Conservation (phyloP, 2,797 vertebrate genomes). For the Cetoscarus ocellatus region DNA sequence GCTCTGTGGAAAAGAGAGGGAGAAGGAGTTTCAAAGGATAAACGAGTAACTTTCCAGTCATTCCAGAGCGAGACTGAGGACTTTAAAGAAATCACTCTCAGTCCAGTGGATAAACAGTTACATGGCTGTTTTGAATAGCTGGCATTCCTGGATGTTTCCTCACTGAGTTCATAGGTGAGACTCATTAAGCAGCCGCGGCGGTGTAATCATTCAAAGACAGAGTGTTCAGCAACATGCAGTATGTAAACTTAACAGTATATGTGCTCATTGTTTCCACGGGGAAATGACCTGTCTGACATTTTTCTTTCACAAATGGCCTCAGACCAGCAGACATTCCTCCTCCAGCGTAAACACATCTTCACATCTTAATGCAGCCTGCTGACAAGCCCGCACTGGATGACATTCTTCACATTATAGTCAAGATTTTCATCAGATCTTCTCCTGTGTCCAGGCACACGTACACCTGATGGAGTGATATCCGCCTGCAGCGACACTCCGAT, state of each 20-base stretch:
- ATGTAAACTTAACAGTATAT: conserved; percentile 8
- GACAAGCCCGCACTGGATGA: conserved; percentile 64
- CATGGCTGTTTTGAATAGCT: conserved; percentile 62
- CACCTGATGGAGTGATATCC: conserved; percentile 62
- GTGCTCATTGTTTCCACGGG: conserved; percentile 27
- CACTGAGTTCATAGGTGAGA: conserved; percentile 39
- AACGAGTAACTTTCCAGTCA: conserved; percentile 36
- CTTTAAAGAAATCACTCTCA: conserved; percentile 21
- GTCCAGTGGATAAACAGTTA: conserved; percentile 41
- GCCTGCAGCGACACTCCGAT: neutral
- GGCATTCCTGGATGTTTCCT: conserved; percentile 64
- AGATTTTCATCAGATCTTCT: conserved; percentile 61
- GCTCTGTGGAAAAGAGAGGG: conserved; percentile 9
- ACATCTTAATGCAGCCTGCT: conserved; percentile 3
- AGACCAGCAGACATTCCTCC: conserved; percentile 58
- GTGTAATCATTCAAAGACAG: conserved; percentile 43
- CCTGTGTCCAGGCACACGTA: conserved; percentile 73
- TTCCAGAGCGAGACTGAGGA: conserved; percentile 10
- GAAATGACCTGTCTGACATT: conserved; percentile 29
- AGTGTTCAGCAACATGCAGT: conserved; percentile 10
- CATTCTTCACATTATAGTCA: conserved; percentile 54
- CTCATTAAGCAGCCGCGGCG: conserved; percentile 39
- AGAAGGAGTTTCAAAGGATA: conserved; percentile 22
- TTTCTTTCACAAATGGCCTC: conserved; percentile 30
- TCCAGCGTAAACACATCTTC: conserved; percentile 31